Conservation (phyloP, 1,140 invertebrate species). For the Orius laevigatus region DNA sequence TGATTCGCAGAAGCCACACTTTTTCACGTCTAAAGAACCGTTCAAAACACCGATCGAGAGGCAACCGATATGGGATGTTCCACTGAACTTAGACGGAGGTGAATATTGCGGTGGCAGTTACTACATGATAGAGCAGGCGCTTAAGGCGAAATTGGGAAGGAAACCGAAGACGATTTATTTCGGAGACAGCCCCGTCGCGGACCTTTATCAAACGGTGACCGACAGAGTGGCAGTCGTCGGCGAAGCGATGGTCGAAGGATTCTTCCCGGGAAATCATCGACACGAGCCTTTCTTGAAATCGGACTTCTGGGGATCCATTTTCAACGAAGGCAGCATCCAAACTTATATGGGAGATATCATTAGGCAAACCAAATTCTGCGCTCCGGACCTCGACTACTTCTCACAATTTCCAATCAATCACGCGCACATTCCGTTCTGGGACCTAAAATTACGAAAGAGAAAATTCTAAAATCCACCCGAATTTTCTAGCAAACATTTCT, state of each 20-base stretch:
- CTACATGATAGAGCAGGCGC: neutral
- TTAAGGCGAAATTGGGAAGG: slow-evolving; percentile 22
- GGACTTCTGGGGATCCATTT: slow-evolving; percentile 53
- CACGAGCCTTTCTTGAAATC: slow-evolving; percentile 39
- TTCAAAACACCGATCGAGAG: slow-evolving; percentile 19
- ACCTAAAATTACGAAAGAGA: too few species aligned
- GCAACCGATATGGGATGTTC: slow-evolving; percentile 25
- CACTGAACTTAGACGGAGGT: slow-evolving; percentile 41
- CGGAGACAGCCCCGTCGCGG: slow-evolving; percentile 61
- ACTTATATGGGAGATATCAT: slow-evolving; percentile 44
- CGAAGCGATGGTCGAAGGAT: slow-evolving; percentile 49
- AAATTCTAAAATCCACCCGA: too few species aligned
- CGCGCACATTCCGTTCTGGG: neutral
- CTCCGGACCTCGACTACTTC: neutral
- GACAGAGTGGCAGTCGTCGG: slow-evolving; percentile 56
- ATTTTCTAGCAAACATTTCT: too few species aligned
- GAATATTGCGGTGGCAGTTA: slow-evolving; percentile 1
- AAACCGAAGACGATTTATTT: slow-evolving; percentile 51
- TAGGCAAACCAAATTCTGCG: neutral
- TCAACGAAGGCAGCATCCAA: slow-evolving; percentile 26
- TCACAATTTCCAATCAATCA: neutral
- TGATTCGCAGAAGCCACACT: slow-evolving; percentile 58
- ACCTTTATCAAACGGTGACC: slow-evolving; percentile 35
- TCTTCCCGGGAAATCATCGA: slow-evolving; percentile 28
- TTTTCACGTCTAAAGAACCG: slow-evolving; percentile 34